Evolutionary conservation across 2,797 vertebrate species (phyloP), one percentile per base, ranked within the genome.

Genomic region (Phalanger gymnotis): DNA sequence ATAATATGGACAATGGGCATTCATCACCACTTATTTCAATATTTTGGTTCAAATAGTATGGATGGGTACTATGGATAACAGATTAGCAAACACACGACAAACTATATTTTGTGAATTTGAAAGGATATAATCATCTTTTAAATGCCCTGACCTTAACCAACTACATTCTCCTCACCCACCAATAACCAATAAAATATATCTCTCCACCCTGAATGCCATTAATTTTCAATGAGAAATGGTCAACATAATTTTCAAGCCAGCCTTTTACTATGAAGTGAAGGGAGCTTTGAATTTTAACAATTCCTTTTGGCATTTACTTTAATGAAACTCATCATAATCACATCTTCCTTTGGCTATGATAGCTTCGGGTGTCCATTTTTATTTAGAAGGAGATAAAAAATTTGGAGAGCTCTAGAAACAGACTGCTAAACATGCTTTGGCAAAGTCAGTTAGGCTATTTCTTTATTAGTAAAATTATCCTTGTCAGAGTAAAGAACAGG

Each of bases 401-500:
- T 34, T 47, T 61, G 13, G 52, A 81, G 40, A 58, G 25, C 47
- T 92, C 31, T 31, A 95, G 31, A 54, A 56, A 92, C 7, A 5
- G 28, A 19, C 31, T 94, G 31, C 92, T 93, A 54, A 54, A 28
- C 31, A 90, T 27, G 92, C 61, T 55, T 95, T 66, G 95, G 16
- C 30, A 94, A 90, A 97, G 52, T 93, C 31, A 58, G 56, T 22
- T 30, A 87, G 22, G 28, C 91, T 90, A 54, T 91, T 94, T 30
- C 55, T 90, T 52, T 25, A 34, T 92, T 66, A 95, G 54, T 96
- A 94, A 90, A 93, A 96, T 93, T 90, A 90, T 94, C 7, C 25
- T 34, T 54, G 57, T 94, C 51, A 61, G 40, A 92, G 58, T 89
- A 55, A 89, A 96, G 34, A 96, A 87, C 53, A 90, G 19, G 52